Conservation (phyloP, 53 echinoderm and acorn worm genomes). For the Hippasteria phrygiana region DNA sequence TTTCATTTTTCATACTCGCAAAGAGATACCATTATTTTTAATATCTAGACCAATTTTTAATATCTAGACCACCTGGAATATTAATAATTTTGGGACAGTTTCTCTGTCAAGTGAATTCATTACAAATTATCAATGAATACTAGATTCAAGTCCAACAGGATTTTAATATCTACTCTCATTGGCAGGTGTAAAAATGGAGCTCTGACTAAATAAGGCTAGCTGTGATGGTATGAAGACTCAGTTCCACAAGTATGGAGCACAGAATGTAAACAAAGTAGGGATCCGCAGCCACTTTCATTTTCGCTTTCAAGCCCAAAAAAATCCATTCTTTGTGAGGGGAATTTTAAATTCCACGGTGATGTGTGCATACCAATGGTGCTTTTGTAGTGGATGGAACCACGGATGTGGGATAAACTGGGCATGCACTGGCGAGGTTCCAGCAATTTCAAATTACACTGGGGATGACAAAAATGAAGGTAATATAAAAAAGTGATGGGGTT, state of each 20-base stretch:
- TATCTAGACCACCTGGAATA: too few relatives aligned
- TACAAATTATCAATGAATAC: neutral
- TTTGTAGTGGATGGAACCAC: neutral
- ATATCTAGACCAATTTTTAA: too few relatives aligned
- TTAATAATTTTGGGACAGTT: too few relatives aligned
- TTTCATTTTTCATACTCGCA: too few relatives aligned
- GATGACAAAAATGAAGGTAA: too few relatives aligned
- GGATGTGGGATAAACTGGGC: too few relatives aligned
- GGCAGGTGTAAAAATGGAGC: neutral
- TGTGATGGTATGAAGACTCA: neutral
- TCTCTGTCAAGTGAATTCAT: neutral
- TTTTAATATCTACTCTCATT: neutral
- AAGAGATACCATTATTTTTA: too few relatives aligned
- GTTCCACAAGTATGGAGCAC: neutral
- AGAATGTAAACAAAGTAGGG: too few relatives aligned
- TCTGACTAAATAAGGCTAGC: constrained; percentile 1
- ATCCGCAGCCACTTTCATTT: neutral
- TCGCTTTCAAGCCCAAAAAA: neutral
- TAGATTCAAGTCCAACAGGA: neutral
- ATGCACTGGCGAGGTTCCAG: too few relatives aligned
- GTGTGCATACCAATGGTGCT: too few relatives aligned
- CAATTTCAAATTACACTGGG: too few relatives aligned
- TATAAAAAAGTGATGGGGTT: too few relatives aligned
- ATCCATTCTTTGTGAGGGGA: neutral
- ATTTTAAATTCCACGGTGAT: neutral